Base-by-base conservation (phyloP, 2,888 invertebrate species). In the Coremacera marginata region DNA sequence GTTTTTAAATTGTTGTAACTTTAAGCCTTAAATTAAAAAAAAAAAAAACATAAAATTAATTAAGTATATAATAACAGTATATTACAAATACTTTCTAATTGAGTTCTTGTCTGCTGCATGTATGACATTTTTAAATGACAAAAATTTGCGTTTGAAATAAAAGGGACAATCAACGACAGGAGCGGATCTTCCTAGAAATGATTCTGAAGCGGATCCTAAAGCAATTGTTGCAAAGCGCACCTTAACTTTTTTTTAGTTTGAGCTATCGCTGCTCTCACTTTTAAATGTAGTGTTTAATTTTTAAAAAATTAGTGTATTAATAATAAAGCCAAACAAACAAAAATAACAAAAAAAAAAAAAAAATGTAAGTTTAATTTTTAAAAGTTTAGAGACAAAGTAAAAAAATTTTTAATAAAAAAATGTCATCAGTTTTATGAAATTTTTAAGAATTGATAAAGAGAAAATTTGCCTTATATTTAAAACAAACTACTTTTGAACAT, bases 111-210 rank as follows among this genome's bases (percentile, higher is more conserved):
- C 44, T 55, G 55, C 22, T 25, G 52, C 51, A 52, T 31, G 31
- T 51, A n/a, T 16, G 31, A 62, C 22, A 62, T 27, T 34, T 51
- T 44, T 55, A 65, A 22, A 55, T 34, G 55, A 65, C 44, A 74
- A 74, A 63, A 70, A 70, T 65, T 73, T 74, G 74, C 74, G 74
- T 74, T 74, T 55, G 74, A 74, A 74, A 73, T 51, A 73, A 74
- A 65, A 65, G 49, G 63, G 74, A 74, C 74, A 74, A 74, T 74
- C 74, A 74, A 65, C 9, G 9, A 44, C 37, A 67, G 37, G 67
- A 44, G 37, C 25, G 44, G n/a, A 27, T 19, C 60, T 60, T 60
- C 27, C 27, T 60, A 44, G 44, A 44, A 44, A 44, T 44, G 44
- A 44, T 44, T 44, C 44, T 44, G 44, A 44, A 44, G 44, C 44